A percentile compares a stretch with the other conserved stretches of the same genome.
These are phyloP conservation scores for Allobates femoralis DNA, from an alignment of 2,797 vertebrate species.

Conservation along the genomic window DNA sequence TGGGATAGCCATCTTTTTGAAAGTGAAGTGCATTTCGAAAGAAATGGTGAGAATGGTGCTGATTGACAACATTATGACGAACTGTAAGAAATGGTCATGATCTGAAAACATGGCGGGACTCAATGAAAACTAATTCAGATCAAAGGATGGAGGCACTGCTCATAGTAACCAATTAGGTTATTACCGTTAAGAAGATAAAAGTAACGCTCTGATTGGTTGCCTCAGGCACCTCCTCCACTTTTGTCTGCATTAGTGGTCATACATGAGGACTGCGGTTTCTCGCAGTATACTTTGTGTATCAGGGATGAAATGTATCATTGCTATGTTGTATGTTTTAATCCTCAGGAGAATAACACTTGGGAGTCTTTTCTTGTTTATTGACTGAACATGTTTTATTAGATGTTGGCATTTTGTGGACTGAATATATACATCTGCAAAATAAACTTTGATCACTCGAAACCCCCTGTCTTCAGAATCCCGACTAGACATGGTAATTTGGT, in stretches of 20 bases:
- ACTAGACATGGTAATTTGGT: background rate
- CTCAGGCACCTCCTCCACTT: background rate
- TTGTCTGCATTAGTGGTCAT: background rate
- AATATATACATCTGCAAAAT: slow-evolving; percentile 34
- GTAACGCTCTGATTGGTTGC: background rate
- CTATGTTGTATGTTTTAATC: slow-evolving; percentile 43
- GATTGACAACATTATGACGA: background rate
- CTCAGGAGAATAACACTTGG: slow-evolving; percentile 53
- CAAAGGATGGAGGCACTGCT: background rate
- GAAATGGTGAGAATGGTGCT: background rate
- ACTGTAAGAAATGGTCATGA: background rate
- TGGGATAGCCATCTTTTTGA: background rate
- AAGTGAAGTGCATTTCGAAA: background rate
- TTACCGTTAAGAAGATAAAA: background rate
- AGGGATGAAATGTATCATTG: slow-evolving; percentile 53
- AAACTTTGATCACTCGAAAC: slow-evolving; percentile 23
- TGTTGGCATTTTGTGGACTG: slow-evolving; percentile 46
- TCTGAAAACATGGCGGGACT: background rate
- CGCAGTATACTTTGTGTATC: slow-evolving; percentile 22
- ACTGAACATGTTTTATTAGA: slow-evolving; percentile 30
- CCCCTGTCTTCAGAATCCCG: background rate
- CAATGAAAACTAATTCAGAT: background rate
- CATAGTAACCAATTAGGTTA: background rate
- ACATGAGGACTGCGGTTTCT: background rate
- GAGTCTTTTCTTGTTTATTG: slow-evolving; percentile 42